Conservation (phyloP, 2,797 vertebrate species). For the Rhynchonycteris naso region DNA sequence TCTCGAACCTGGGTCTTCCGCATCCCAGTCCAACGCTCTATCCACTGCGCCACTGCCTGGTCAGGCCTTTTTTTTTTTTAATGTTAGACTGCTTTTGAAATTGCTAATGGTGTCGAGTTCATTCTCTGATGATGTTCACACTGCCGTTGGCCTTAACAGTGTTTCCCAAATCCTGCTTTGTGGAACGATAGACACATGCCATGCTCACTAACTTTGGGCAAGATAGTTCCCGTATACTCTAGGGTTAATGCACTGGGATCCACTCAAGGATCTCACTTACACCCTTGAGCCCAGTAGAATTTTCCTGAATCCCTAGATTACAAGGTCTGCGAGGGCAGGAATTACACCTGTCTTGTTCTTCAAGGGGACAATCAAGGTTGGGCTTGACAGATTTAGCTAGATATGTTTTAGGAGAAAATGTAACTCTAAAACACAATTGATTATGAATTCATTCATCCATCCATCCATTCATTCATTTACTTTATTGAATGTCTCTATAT, state of each 20-base stretch:
- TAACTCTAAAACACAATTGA: background rate
- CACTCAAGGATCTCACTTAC: background rate
- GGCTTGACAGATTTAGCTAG: background rate
- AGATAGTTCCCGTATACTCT: background rate
- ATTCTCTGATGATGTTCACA: background rate
- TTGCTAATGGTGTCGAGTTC: background rate
- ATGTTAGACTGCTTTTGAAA: conserved; percentile 4
- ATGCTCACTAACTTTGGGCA: background rate
- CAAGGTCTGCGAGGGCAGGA: background rate
- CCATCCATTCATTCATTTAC: background rate
- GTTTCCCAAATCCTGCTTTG: background rate
- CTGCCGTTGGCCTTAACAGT: background rate
- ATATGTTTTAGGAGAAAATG: background rate
- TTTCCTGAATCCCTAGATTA: background rate
- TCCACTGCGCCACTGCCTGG: no score
- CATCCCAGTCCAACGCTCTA: no score
- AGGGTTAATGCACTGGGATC: no score
- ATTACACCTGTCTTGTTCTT: background rate
- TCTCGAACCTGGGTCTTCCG: no score
- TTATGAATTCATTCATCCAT: background rate
- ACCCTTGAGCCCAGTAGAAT: background rate
- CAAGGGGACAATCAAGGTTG: background rate
- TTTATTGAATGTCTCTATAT: background rate
- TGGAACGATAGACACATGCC: background rate
- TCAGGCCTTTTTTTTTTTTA: background rate